Evolutionary conservation across 1,140 invertebrate species (phyloP), one percentile per base, ranked within the genome.

Genomic region (Manduca sexta): DNA sequence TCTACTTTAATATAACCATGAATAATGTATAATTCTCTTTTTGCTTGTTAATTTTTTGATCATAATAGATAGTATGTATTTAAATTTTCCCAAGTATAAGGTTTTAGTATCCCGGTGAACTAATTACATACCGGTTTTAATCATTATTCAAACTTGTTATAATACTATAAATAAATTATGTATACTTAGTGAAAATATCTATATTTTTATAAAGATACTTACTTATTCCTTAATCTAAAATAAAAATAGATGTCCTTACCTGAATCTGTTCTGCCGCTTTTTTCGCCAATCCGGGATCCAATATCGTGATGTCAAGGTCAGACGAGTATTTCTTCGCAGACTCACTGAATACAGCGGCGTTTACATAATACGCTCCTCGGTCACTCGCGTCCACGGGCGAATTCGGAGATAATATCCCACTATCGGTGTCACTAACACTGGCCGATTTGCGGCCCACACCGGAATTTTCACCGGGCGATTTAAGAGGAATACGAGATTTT

Each of bases 361-460:
- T 85, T n/a, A 75, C 82, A 50, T 85, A 85, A 49, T 76, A 71
- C 12, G 66, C 56, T 30, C 62, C 60, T 50, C 67, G 69, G 35
- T 76, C 74, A 62, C 69, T 80, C 1, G 70, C 63, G 16, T 86
- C 84, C 45, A 81, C 64, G 3, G 89, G 88, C 13, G 89, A 89
- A 49, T 88, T 84, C 1, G 88, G 88, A 14, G 88, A 89, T 17
- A 89, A 73, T 45, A 90, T 89, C 3, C 89, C 89, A 60, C 88
- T 89, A 64, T 90, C 89, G 6, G 86, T 86, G 64, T 90, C 89
- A 56, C 88, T 89, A 21, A 77, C 71, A 61, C 66, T 84, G n/a
- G 73, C 71, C 17, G 74, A 69, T 56, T 80, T 81, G 30, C 64
- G 59, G 21, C 50, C 52, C 6, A 56, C 41, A 31, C 62, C 41